Evolutionary conservation across 2,888 invertebrate genomes (phyloP).

Genomic region (Acleris holmiana): DNA sequence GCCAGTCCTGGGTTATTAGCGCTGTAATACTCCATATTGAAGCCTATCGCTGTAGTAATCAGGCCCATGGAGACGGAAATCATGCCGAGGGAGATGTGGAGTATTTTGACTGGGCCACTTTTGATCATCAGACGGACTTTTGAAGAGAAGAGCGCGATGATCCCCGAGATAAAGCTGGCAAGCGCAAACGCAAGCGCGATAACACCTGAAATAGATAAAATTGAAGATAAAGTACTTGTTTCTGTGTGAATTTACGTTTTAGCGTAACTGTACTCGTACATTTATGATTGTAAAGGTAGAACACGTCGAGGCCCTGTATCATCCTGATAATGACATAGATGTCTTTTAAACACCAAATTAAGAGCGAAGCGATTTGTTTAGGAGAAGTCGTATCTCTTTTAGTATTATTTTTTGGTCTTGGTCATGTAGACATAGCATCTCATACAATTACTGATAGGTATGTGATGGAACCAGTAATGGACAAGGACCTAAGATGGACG

Average conservation of each 20-base stretch:
- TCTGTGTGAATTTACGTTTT: neutral
- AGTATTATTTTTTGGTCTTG: too few relatives aligned
- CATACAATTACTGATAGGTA: too few relatives aligned
- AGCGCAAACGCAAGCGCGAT: slow-evolving; percentile 76
- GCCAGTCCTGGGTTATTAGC: slow-evolving; percentile 58
- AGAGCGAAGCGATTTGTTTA: too few relatives aligned
- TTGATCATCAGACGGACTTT: slow-evolving; percentile 76
- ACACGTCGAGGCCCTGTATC: too few relatives aligned
- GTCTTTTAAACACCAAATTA: too few relatives aligned
- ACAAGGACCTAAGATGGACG: too few relatives aligned
- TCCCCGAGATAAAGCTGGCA: slow-evolving; percentile 74
- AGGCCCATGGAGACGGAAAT: slow-evolving; percentile 81
- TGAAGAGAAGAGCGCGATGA: slow-evolving; percentile 78
- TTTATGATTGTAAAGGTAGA: too few relatives aligned
- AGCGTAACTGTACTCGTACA: too few relatives aligned
- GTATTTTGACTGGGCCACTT: slow-evolving; percentile 76
- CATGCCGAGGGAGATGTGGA: slow-evolving; percentile 81
- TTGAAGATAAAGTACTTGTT: slow-evolving; percentile 14
- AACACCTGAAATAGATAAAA: slow-evolving; percentile 67
- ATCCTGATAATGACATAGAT: too few relatives aligned
- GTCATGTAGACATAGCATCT: too few relatives aligned
- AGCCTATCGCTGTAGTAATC: slow-evolving; percentile 69
- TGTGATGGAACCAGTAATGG: too few relatives aligned
- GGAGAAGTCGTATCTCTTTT: too few relatives aligned
- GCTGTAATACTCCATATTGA: slow-evolving; percentile 69